Evolutionary conservation across 1,140 invertebrate genomes (phyloP).

Genomic region (Drosophila persimilis): DNA sequence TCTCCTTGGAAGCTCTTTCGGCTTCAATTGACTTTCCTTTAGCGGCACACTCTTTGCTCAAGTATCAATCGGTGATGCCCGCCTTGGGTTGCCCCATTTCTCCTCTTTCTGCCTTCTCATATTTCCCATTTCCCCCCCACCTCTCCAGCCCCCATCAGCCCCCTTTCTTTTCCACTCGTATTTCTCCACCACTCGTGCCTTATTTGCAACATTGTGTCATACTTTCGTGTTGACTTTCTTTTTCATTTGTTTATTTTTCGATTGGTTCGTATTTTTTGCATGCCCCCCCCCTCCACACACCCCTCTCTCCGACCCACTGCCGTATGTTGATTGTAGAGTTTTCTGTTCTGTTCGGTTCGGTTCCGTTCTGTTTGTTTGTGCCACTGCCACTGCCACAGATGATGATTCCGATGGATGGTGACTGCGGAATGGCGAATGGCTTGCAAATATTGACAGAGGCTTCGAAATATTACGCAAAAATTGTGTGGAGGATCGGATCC

Average conservation of each 20-base stretch:
- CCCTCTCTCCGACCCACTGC: background rate
- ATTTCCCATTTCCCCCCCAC: background rate
- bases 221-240: slow-evolving; percentile 71
- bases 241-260: slow-evolving; percentile 65
- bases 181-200: background rate
- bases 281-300: slow-evolving; percentile 3
- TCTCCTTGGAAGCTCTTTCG: background rate
- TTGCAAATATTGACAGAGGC: slow-evolving; percentile 79
- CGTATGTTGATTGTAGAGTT: slow-evolving; percentile 39
- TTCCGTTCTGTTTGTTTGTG: slow-evolving; percentile 43
- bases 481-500: slow-evolving; percentile 3
- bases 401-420: slow-evolving; percentile 8
- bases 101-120: too few species aligned
- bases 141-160: too few species aligned
- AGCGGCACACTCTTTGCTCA: background rate
- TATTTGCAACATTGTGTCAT: slow-evolving; percentile 74
- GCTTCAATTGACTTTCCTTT: slow-evolving; percentile 9
- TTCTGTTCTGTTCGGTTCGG: slow-evolving; percentile 44
- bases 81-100: too few species aligned
- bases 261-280: slow-evolving; percentile 56
- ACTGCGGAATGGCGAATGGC: slow-evolving; percentile 40
- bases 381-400: slow-evolving; percentile 30
- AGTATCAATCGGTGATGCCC: slow-evolving; percentile 13
- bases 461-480: slow-evolving; percentile 78
- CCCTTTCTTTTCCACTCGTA: too few species aligned